These are phyloP conservation scores for Ectropis grisescens DNA, from an alignment of 1,140 invertebrate species.

Conservation along the genomic window DNA sequence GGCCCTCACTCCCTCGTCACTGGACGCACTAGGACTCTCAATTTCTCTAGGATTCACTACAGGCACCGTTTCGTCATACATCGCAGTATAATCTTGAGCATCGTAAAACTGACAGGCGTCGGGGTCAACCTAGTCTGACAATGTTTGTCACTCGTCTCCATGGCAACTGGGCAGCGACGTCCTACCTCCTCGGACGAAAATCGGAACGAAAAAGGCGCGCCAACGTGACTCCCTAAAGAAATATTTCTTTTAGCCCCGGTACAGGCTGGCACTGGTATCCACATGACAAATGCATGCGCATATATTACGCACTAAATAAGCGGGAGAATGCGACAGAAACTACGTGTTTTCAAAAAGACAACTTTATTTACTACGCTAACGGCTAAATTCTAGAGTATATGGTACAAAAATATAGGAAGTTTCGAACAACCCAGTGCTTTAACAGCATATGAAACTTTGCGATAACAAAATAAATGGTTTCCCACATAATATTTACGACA, in stretches of 20 bases:
- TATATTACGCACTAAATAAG: no score
- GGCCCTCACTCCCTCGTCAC: conserved; percentile 33
- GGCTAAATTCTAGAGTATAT: neutral
- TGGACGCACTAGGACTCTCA: conserved; percentile 34
- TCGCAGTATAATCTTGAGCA: conserved; percentile 19
- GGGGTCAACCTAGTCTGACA: conserved; percentile 44
- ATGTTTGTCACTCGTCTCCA: conserved; percentile 52
- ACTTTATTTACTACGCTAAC: conserved; percentile 29
- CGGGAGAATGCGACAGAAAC: neutral
- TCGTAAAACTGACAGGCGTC: conserved; percentile 9
- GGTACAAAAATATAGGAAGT: neutral
- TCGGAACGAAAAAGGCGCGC: conserved; percentile 3
- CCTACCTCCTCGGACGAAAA: conserved; percentile 11
- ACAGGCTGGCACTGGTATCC: conserved; percentile 18
- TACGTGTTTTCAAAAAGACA: conserved; percentile 1
- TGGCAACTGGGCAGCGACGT: conserved; percentile 29
- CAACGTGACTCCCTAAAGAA: conserved; percentile 3
- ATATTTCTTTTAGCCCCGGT: conserved; percentile 12
- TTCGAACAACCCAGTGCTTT: no score
- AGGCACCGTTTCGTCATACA: conserved; percentile 53
- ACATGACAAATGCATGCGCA: no score
- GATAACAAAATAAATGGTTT: no score
- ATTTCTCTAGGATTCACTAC: conserved; percentile 46
- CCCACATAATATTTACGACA: no score
- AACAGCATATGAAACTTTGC: no score